phyloP scores from a whole-genome alignment of 2,888 invertebrate genomes.

The Strigamia crassipes region DNA sequence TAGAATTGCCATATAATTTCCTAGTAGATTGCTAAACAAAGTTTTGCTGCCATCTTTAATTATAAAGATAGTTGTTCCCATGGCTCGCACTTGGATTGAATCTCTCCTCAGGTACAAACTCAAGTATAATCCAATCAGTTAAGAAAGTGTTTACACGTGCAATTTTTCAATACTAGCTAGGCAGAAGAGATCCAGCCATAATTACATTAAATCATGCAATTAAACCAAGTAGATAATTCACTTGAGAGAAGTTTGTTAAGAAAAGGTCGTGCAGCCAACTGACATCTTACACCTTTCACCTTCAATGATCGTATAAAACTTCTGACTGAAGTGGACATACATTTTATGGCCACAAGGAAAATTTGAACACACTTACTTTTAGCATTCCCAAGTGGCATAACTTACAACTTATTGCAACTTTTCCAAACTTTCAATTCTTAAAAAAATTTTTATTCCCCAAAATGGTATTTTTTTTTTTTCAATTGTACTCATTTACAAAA shows the following conservation, averaged over 20 bases:
- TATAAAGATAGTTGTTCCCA: background rate
- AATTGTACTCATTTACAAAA: too few species aligned
- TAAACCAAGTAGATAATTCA: slow-evolving; percentile 29
- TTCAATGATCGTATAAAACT: slow-evolving; percentile 24
- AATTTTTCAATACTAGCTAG: background rate
- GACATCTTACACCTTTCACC: slow-evolving; percentile 26
- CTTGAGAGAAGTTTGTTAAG: slow-evolving; percentile 28
- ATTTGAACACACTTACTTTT: background rate
- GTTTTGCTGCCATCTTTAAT: slow-evolving; percentile 5
- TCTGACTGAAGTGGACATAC: slow-evolving; percentile 10
- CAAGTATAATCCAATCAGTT: slow-evolving; percentile 19
- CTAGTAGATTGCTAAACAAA: background rate
- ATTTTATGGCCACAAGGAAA: slow-evolving; percentile 14
- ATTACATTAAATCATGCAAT: slow-evolving; percentile 25
- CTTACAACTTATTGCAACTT: background rate
- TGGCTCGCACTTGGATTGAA: background rate
- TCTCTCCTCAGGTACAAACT: slow-evolving; percentile 23
- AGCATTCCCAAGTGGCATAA: background rate
- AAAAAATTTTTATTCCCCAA: too few species aligned
- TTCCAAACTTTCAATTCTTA: background rate
- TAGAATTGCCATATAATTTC: too few species aligned
- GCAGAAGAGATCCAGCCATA: background rate
- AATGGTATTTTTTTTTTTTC: too few species aligned
- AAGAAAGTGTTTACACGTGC: slow-evolving; percentile 19
- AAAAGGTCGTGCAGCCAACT: background rate